phyloP scores from a whole-genome alignment of 2,797 vertebrate species.

The Dallia pectoralis region DNA sequence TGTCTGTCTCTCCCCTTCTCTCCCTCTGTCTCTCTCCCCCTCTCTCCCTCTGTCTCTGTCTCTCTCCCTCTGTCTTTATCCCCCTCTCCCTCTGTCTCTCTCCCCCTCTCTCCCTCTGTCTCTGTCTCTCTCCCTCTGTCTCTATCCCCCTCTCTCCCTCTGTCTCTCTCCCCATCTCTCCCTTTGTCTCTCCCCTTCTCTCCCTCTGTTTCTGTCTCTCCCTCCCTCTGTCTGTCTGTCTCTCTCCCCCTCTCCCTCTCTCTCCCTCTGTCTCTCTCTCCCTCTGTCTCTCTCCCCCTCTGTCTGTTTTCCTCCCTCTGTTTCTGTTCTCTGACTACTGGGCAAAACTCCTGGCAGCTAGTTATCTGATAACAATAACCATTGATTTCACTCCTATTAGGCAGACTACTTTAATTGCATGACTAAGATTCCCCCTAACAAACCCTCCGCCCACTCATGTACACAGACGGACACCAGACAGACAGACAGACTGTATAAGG shows the following conservation, averaged over 20 bases:
- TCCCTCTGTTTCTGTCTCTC: neutral
- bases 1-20: neutral
- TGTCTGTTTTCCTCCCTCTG: no score
- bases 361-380: neutral
- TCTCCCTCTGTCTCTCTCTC: neutral
- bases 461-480: conserved; percentile 29
- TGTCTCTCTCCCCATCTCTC: neutral
- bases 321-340: conserved; percentile 1
- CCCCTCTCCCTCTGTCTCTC: neutral
- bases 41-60: neutral
- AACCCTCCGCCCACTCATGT: conserved; percentile 25
- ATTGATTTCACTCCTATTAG: conserved; percentile 31
- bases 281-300: neutral
- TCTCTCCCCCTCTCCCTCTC: neutral
- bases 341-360: neutral
- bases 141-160: neutral
- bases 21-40: neutral
- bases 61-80: neutral
- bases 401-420: conserved; percentile 58
- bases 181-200: neutral
- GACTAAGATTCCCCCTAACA: conserved; percentile 51
- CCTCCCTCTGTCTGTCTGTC: neutral
- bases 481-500: neutral
- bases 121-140: neutral
- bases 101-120: neutral